These are phyloP conservation scores for Bryconaethiops microstoma DNA, from an alignment of 2,797 vertebrate species.

Conservation along the genomic window DNA sequence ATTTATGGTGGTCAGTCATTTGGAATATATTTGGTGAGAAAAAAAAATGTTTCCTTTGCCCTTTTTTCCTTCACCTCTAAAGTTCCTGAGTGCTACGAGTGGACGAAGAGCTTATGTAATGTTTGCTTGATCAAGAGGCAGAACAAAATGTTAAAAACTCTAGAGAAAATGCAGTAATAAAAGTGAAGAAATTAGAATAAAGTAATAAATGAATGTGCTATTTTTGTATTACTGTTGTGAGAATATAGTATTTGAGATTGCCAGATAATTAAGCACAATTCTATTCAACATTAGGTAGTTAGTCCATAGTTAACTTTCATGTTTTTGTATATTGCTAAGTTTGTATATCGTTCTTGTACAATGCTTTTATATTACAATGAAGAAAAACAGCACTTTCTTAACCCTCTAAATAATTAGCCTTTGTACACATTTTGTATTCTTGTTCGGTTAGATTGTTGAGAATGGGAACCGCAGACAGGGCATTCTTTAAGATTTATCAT, in stretches of 20 bases:
- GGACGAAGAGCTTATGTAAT: conserved; percentile 21
- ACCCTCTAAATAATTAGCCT: not conserved
- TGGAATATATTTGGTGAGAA: conserved; percentile 17
- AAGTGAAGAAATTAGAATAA: too few species aligned
- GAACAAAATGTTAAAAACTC: not conserved
- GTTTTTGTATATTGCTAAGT: not conserved
- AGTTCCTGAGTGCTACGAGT: conserved; percentile 6
- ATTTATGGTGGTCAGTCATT: not conserved
- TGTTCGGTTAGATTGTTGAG: not conserved
- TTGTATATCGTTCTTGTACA: not conserved
- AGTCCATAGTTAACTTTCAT: not conserved
- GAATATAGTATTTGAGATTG: not conserved
- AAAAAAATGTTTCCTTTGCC: conserved; percentile 1
- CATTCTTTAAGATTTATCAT: not conserved
- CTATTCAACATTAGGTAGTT: not conserved
- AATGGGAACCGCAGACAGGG: not conserved
- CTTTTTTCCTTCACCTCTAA: not conserved
- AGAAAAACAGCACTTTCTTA: not conserved
- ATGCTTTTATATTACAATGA: not conserved
- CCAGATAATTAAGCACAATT: not conserved
- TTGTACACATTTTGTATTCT: not conserved
- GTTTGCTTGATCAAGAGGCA: not conserved
- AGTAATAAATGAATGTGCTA: conserved; percentile 13
- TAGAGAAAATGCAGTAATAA: conserved; percentile 11
- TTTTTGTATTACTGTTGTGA: conserved; percentile 13